Evolutionary conservation across 1,140 invertebrate species (phyloP).

Genomic region (Saxidomus purpurata): DNA sequence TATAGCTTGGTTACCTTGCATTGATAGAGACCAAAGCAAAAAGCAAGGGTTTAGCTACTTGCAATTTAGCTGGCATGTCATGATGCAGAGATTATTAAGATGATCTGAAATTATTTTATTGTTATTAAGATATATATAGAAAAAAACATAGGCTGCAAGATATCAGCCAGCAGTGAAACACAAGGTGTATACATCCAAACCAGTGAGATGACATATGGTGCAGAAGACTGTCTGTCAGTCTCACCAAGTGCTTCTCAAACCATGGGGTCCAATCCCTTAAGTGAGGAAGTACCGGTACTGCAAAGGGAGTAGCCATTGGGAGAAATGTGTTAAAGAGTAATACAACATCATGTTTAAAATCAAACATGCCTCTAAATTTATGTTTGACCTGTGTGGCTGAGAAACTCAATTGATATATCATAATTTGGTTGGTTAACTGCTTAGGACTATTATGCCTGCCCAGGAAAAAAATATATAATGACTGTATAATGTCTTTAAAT

Average conservation of each 20-base stretch:
- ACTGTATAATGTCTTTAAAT: too few relatives aligned
- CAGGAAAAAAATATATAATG: too few relatives aligned
- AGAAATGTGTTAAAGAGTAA: slow-evolving; percentile 22
- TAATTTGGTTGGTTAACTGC: too few relatives aligned
- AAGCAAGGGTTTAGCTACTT: too few relatives aligned
- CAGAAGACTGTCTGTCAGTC: not conserved
- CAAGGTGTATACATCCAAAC: not conserved
- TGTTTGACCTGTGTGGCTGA: not conserved
- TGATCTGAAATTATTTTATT: too few relatives aligned
- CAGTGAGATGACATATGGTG: slow-evolving; percentile 1
- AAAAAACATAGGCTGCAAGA: not conserved
- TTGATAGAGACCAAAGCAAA: too few relatives aligned
- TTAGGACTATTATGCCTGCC: too few relatives aligned
- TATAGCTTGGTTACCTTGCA: too few relatives aligned
- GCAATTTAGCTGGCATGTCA: too few relatives aligned
- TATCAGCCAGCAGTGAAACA: slow-evolving; percentile 9
- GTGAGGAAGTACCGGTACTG: not conserved
- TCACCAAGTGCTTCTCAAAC: not conserved
- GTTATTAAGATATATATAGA: not conserved
- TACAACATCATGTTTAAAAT: not conserved
- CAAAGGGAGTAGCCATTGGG: slow-evolving; percentile 8
- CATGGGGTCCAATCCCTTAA: not conserved
- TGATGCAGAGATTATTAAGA: too few relatives aligned
- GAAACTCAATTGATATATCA: not conserved
- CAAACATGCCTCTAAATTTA: not conserved